These are phyloP conservation scores for Naja naja DNA, from an alignment of 2,113 vertebrate genomes.

Conservation along the genomic window DNA sequence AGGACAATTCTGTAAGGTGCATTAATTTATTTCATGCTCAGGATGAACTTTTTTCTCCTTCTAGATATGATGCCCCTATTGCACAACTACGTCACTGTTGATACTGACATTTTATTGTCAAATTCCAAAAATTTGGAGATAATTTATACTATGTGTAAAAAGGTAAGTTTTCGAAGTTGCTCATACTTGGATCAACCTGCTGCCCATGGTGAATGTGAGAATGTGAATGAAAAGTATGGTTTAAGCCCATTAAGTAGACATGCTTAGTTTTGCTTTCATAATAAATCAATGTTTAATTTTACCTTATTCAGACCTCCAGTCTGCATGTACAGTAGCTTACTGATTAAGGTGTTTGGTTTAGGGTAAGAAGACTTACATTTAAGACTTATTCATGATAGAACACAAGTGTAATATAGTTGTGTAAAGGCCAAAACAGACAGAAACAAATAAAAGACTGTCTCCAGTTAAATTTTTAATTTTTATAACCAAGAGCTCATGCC, in stretches of 20 bases:
- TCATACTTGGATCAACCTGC: neutral
- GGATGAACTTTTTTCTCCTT: conserved; percentile 20
- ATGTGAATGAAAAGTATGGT: neutral
- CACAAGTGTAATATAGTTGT: neutral
- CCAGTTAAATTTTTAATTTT: neutral
- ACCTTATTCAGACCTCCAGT: neutral
- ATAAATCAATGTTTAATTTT: neutral
- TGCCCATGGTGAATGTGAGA: neutral
- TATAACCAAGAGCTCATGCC: neutral
- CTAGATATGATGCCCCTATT: conserved; percentile 98
- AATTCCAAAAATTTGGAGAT: conserved; percentile 93
- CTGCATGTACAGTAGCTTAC: neutral
- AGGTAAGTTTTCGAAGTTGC: conserved; percentile 74
- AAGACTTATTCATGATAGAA: neutral
- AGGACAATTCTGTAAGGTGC: neutral
- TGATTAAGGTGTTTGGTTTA: neutral
- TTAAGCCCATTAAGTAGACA: too few relatives aligned
- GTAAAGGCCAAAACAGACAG: neutral
- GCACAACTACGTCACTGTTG: conserved; percentile 98
- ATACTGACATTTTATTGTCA: conserved; percentile 88
- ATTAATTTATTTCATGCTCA: neutral
- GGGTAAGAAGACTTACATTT: neutral
- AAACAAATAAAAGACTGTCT: neutral
- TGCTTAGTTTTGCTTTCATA: neutral
- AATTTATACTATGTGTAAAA: conserved; percentile 97